Percentiles rank a stretch among this genome's conserved stretches.
These are phyloP conservation scores for Helogale parvula DNA, from an alignment of 2,113 vertebrate species.

Conservation along the genomic window DNA sequence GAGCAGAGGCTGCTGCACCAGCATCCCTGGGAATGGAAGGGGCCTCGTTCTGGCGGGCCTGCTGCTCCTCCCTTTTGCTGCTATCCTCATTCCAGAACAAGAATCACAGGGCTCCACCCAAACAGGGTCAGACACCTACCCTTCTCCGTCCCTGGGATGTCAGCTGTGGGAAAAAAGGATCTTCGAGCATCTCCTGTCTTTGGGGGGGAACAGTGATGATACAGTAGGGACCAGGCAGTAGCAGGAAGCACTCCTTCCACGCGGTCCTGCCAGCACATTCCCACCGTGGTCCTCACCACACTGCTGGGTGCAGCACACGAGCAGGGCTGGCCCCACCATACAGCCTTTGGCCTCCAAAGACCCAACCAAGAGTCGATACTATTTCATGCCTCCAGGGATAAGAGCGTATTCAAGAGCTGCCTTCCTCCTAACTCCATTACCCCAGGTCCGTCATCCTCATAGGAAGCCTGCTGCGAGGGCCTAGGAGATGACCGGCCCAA, in stretches of 20 bases:
- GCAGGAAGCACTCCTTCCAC: background rate
- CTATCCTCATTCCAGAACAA: background rate
- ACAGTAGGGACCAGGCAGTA: background rate
- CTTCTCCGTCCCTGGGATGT: background rate
- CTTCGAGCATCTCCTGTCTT: too few species aligned
- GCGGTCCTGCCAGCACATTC: background rate
- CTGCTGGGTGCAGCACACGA: background rate
- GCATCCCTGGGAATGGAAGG: background rate
- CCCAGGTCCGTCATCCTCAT: background rate
- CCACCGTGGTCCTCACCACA: rapidly evolving
- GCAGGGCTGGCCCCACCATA: background rate
- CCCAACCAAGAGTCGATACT: rapidly evolving
- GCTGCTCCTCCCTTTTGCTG: background rate
- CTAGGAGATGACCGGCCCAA: rapidly evolving
- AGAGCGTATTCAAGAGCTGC: background rate
- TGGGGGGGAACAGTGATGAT: background rate
- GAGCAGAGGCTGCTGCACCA: background rate
- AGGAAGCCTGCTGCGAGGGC: background rate
- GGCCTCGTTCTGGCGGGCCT: background rate
- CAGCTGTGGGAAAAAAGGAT: background rate
- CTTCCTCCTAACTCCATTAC: background rate
- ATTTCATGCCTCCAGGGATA: background rate
- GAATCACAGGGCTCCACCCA: background rate
- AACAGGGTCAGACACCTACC: background rate
- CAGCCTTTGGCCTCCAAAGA: background rate